Conservation (phyloP, 2,113 vertebrate genomes). For the Cavia aperea region DNA sequence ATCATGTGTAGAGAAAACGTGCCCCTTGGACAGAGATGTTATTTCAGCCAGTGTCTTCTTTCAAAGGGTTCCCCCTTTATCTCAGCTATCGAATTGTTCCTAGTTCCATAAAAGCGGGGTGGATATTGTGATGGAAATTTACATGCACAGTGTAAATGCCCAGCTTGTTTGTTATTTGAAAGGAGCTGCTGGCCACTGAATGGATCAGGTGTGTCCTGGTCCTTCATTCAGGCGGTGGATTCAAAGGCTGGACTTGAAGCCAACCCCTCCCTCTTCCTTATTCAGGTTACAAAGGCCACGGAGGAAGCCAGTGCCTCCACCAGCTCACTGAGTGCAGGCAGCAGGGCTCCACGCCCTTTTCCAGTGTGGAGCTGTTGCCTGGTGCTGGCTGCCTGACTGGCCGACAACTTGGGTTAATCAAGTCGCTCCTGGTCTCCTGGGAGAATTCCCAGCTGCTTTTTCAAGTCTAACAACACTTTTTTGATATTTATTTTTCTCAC, state of each 20-base stretch:
- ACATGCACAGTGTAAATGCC: constrained; percentile 60
- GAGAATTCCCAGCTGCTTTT: constrained; percentile 51
- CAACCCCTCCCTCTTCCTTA: constrained; percentile 59
- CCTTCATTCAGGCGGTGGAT: constrained; percentile 50
- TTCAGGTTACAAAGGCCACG: constrained; percentile 62
- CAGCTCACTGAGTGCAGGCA: background rate
- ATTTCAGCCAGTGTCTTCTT: constrained; percentile 60
- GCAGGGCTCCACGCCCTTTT: background rate
- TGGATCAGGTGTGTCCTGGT: constrained; percentile 62
- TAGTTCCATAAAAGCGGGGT: constrained; percentile 55
- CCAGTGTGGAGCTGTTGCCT: background rate
- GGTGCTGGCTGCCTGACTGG: background rate
- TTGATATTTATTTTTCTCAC: constrained; percentile 71
- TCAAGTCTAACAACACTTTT: constrained; percentile 35
- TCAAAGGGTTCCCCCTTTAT: constrained; percentile 51
- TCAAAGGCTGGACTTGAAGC: constrained; percentile 64
- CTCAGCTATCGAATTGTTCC: constrained; percentile 44
- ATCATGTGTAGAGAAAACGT: background rate
- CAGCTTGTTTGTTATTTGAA: constrained; percentile 65
- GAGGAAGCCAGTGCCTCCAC: constrained; percentile 47
- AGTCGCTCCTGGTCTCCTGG: constrained; percentile 24
- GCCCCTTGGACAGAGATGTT: constrained; percentile 44
- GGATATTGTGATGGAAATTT: constrained; percentile 59
- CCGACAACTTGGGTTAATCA: background rate
- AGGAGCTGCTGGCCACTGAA: constrained; percentile 56